Conservation (phyloP, 2,797 vertebrate species). For the Etheostoma nigrum region DNA sequence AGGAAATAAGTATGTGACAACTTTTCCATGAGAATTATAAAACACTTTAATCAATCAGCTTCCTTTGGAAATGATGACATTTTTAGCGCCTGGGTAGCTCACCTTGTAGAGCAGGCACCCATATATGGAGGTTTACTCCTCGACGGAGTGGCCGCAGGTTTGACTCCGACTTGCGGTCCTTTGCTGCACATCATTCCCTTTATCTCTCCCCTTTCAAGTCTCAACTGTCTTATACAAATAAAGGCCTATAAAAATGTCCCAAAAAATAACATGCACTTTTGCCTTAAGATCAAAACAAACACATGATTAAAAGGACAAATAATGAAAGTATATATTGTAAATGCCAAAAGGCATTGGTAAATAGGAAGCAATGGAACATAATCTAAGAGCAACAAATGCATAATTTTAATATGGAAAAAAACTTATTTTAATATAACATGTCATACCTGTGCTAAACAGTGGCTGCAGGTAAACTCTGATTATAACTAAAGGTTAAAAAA, state of each 20-base stretch:
- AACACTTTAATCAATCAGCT: not conserved
- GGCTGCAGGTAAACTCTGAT: not conserved
- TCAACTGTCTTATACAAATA: too few relatives aligned
- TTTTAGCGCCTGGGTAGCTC: too few relatives aligned
- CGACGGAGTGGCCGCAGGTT: too few relatives aligned
- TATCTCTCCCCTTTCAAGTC: too few relatives aligned
- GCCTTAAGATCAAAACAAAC: too few relatives aligned
- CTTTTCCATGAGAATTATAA: not conserved
- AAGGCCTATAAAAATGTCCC: too few relatives aligned
- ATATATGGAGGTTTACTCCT: too few relatives aligned
- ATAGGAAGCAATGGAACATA: not conserved
- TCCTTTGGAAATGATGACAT: not conserved
- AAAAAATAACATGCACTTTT: too few relatives aligned
- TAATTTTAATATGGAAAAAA: not conserved
- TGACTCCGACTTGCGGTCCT: too few relatives aligned
- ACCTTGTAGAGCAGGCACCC: too few relatives aligned
- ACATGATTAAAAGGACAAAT: conserved; percentile 1
- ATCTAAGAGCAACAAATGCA: not conserved
- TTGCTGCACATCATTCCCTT: too few relatives aligned
- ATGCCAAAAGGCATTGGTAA: not conserved
- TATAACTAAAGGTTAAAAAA: conserved; percentile 7
- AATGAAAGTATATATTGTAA: not conserved
- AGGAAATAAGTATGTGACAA: not conserved
- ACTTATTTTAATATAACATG: not conserved
- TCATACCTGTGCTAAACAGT: not conserved